phyloP scores from a whole-genome alignment of 2,113 vertebrate genomes.

The Nannospalax galili region DNA sequence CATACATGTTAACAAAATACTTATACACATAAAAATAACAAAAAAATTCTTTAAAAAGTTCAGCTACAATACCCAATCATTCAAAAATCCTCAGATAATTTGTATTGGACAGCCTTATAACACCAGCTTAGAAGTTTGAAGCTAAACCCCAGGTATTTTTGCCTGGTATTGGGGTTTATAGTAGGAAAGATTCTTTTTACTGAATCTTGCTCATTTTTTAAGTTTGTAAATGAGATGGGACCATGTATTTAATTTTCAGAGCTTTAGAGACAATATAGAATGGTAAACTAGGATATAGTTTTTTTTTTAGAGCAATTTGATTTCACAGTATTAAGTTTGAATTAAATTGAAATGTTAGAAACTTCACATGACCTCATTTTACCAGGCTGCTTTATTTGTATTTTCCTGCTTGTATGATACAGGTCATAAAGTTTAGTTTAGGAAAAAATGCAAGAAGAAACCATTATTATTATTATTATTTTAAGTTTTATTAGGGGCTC shows the following conservation, averaged over 20 bases:
- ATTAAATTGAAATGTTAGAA: not conserved
- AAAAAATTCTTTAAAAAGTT: not conserved
- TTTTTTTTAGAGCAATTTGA: conserved; percentile 16
- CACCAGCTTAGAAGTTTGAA: conserved; percentile 30
- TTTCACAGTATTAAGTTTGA: conserved; percentile 5
- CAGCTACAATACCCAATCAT: not conserved
- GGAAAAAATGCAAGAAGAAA: not conserved
- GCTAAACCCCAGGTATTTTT: not conserved
- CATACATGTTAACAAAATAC: no score
- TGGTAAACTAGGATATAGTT: not conserved
- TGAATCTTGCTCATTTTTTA: conserved; percentile 50
- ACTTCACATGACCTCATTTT: conserved; percentile 11
- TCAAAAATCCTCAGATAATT: not conserved
- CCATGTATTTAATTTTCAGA: conserved; percentile 32
- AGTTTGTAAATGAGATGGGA: conserved; percentile 12
- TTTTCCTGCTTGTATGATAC: not conserved
- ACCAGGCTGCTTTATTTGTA: not conserved
- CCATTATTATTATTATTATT: no score
- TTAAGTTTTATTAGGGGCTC: no score
- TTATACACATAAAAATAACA: no score
- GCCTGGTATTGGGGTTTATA: not conserved
- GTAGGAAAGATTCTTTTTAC: conserved; percentile 7
- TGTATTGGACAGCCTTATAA: not conserved
- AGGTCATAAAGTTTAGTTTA: not conserved
- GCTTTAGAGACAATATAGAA: not conserved